These are phyloP conservation scores for Pseudeuparius sepicola DNA, from an alignment of 2,888 invertebrate species.

Conservation along the genomic window DNA sequence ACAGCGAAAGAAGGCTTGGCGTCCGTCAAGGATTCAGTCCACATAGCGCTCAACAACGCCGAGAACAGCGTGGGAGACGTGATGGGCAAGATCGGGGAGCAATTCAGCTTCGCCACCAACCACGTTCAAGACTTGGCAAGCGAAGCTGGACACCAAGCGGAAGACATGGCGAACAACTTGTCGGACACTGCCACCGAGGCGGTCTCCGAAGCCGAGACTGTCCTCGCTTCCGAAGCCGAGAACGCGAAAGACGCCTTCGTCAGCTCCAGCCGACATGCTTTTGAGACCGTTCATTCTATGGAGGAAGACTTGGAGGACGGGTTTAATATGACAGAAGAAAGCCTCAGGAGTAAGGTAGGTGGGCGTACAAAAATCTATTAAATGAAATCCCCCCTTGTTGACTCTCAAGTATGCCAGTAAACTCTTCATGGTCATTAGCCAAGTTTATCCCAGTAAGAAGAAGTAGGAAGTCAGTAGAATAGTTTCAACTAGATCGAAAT, in stretches of 20 bases:
- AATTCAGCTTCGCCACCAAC: slow-evolving; percentile 30
- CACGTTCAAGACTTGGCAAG: too few species aligned
- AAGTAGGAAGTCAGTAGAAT: slow-evolving; percentile 2
- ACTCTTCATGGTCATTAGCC: too few species aligned
- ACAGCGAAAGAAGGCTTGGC: slow-evolving; percentile 33
- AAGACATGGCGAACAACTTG: slow-evolving; percentile 25
- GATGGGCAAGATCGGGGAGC: slow-evolving; percentile 34
- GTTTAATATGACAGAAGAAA: too few species aligned
- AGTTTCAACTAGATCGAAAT: slow-evolving; percentile 3
- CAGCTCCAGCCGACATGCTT: slow-evolving; percentile 19
- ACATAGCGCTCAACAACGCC: slow-evolving; percentile 31
- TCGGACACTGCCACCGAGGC: slow-evolving; percentile 30
- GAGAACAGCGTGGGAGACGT: slow-evolving; percentile 33
- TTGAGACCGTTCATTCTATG: slow-evolving; percentile 24
- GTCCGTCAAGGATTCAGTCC: slow-evolving; percentile 34
- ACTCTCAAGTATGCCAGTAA: too few species aligned
- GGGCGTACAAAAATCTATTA: too few species aligned
- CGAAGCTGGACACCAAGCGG: slow-evolving; percentile 25
- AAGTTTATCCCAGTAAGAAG: too few species aligned
- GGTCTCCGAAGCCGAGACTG: slow-evolving; percentile 35
- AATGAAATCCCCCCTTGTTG: too few species aligned
- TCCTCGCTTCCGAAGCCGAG: slow-evolving; percentile 32
- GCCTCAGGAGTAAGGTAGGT: too few species aligned
- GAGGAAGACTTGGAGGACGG: too few species aligned
- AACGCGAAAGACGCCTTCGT: slow-evolving; percentile 22